Conservation (phyloP, 1,140 invertebrate species). For the Zophobas morio region DNA sequence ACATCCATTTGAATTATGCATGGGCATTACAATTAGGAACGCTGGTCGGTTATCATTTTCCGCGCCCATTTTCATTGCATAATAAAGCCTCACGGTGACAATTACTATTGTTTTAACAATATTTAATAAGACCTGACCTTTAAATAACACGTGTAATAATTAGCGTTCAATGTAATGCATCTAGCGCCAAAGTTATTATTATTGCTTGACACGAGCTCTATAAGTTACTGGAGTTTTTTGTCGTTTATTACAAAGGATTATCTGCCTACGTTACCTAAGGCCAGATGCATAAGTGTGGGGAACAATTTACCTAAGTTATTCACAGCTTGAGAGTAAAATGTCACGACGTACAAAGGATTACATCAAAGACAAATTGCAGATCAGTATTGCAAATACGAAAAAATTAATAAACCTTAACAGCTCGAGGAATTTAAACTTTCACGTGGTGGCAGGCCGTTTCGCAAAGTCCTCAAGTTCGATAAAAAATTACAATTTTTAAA, state of each 20-base stretch:
- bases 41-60: constrained; percentile 32
- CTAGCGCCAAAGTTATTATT: constrained; percentile 19
- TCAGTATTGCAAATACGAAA: constrained; percentile 7
- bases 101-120: constrained; percentile 45
- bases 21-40: constrained; percentile 35
- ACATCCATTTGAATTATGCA: constrained; percentile 38
- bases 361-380: neutral
- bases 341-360: constrained; percentile 4
- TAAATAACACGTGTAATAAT: constrained; percentile 38
- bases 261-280: constrained; percentile 11
- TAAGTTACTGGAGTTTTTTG: constrained; percentile 14
- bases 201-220: constrained; percentile 23
- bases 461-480: no score
- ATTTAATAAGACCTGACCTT: constrained; percentile 43
- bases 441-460: no score
- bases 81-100: constrained; percentile 42
- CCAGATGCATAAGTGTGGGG: constrained; percentile 12
- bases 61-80: constrained; percentile 44
- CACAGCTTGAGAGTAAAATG: constrained; percentile 6
- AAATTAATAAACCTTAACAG: neutral
- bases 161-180: constrained; percentile 15
- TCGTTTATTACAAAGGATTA: constrained; percentile 17
- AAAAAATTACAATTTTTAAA: no score
- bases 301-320: constrained; percentile 25
- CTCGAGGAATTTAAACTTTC: no score